phyloP scores from a whole-genome alignment of 2,888 invertebrate genomes.

The Orgyia antiqua region DNA sequence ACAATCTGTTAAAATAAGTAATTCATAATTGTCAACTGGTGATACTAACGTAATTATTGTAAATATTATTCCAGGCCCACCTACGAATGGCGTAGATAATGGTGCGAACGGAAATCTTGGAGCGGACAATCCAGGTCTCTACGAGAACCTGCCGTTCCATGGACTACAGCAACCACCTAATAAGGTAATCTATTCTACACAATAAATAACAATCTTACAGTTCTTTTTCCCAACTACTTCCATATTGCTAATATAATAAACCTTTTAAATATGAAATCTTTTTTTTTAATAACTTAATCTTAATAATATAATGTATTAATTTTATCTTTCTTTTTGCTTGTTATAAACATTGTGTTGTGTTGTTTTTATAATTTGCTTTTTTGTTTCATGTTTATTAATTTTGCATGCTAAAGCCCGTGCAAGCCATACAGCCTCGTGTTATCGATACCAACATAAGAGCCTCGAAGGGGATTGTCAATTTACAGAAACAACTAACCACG shows the following conservation, averaged over 20 bases:
- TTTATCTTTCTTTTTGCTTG: background rate
- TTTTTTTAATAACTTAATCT: background rate
- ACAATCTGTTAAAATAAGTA: too few relatives aligned
- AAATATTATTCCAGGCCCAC: conserved; percentile 61
- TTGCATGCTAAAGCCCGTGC: conserved; percentile 69
- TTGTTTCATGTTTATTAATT: conserved; percentile 56
- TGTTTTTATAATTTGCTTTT: conserved; percentile 54
- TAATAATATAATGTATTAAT: background rate
- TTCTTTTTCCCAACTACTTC: too few relatives aligned
- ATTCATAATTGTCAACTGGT: too few relatives aligned
- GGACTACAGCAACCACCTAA: conserved; percentile 95
- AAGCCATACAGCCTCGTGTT: conserved; percentile 75
- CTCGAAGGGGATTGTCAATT: conserved; percentile 53
- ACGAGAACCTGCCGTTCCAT: conserved; percentile 97
- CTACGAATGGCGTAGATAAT: conserved; percentile 78
- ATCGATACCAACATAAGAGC: conserved; percentile 59
- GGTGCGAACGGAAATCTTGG: conserved; percentile 80
- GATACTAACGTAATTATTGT: too few relatives aligned
- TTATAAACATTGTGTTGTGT: conserved; percentile 26
- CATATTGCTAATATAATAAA: too few relatives aligned
- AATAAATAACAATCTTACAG: too few relatives aligned
- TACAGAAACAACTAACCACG: conserved; percentile 69
- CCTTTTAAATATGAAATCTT: too few relatives aligned
- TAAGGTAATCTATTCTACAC: conserved; percentile 82
- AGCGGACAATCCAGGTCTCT: conserved; percentile 91